These are phyloP conservation scores for Anoncus sp. DNA, from an alignment of 2,888 invertebrate genomes.

Conservation along the genomic window DNA sequence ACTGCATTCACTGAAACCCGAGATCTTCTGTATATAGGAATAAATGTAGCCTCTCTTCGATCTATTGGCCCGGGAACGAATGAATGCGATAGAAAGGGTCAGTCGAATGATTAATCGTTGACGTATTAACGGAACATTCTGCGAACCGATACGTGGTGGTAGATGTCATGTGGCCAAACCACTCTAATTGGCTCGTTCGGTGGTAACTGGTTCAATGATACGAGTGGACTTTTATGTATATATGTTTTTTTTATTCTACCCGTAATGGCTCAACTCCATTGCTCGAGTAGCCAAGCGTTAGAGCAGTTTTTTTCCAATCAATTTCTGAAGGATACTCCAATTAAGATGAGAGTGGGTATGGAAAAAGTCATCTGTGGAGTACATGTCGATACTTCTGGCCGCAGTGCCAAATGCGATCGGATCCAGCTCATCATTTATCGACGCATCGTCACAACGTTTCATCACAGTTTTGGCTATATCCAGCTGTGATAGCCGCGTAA, in stretches of 20 bases:
- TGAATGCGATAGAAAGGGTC: background rate
- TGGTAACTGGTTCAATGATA: background rate
- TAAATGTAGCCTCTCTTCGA: slow-evolving; percentile 6
- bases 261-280: background rate
- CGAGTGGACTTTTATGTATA: slow-evolving; percentile 1
- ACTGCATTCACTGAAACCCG: slow-evolving; percentile 18
- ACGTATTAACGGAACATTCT: slow-evolving; percentile 18
- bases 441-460: background rate
- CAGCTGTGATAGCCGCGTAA: background rate
- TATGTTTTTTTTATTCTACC: slow-evolving; percentile 31
- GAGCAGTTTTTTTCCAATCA: slow-evolving; percentile 11
- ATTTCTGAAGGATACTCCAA: slow-evolving; percentile 20
- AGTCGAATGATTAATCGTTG: slow-evolving; percentile 31
- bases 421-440: slow-evolving; percentile 20
- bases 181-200: slow-evolving; percentile 24
- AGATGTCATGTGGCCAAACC: slow-evolving; percentile 16
- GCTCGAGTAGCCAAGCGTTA: background rate
- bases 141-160: slow-evolving; percentile 7
- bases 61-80: background rate
- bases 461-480: background rate
- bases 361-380: background rate
- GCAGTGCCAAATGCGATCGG: slow-evolving; percentile 20
- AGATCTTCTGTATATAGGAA: background rate
- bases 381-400: slow-evolving; percentile 8
- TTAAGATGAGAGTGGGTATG: slow-evolving; percentile 5